Evolutionary conservation across 2,797 vertebrate species (phyloP).

Genomic region (Dipus sagitta): DNA sequence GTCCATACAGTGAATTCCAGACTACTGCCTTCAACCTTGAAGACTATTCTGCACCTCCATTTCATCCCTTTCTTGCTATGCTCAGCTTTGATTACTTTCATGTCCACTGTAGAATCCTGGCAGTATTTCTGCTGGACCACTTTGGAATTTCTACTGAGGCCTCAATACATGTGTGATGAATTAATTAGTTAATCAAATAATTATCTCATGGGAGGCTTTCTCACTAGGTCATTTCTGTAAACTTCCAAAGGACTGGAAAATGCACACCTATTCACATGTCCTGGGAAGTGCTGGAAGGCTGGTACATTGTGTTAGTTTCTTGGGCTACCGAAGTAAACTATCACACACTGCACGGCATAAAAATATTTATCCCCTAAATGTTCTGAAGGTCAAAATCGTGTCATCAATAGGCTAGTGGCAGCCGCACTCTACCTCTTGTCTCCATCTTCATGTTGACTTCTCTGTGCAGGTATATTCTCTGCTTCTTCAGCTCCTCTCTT

Average conservation of each 20-base stretch:
- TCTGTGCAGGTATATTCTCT: neutral
- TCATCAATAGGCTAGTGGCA: neutral
- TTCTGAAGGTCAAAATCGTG: neutral
- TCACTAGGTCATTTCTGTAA: neutral
- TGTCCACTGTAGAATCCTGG: neutral
- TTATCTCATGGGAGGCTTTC: neutral
- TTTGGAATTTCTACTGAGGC: neutral
- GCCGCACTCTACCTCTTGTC: neutral
- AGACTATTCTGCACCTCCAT: neutral
- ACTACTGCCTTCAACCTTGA: neutral
- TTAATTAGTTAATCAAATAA: slow-evolving; percentile 49
- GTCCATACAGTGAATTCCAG: neutral
- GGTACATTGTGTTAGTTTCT: neutral
- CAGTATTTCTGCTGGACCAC: neutral
- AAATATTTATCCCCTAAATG: neutral
- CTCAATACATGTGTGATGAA: neutral
- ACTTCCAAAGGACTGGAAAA: slow-evolving; percentile 36
- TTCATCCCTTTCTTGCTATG: neutral
- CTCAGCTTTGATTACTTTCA: neutral
- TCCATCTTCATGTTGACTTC: neutral
- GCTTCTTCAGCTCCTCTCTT: neutral
- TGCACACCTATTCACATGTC: neutral
- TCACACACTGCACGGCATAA: neutral
- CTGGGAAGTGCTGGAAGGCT: neutral
- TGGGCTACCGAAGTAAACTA: neutral